phyloP scores from a whole-genome alignment of 2,113 vertebrate species.

The Pterocles gutturalis region DNA sequence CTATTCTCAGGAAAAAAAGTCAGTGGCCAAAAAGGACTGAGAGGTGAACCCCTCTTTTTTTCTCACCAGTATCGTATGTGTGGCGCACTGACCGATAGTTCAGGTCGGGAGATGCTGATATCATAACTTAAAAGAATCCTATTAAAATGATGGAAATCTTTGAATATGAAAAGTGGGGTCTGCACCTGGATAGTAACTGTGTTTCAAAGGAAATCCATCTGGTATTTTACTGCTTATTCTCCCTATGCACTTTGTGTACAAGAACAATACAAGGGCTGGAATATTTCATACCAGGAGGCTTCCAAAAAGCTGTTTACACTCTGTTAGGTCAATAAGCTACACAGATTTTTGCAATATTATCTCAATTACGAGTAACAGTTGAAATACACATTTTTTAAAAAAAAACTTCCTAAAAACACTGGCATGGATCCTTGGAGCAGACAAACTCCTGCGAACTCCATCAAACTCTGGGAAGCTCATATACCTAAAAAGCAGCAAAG shows the following conservation, averaged over 20 bases:
- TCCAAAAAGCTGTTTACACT: conserved; percentile 11
- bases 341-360: neutral
- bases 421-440: neutral
- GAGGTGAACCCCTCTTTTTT: neutral
- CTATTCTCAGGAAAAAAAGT: neutral
- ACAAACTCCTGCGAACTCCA: neutral
- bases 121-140: neutral
- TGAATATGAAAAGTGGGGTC: neutral
- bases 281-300: neutral
- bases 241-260: neutral
- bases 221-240: conserved; percentile 5
- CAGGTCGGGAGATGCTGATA: neutral
- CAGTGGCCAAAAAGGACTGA: neutral
- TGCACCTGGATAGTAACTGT: neutral
- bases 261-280: neutral
- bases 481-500: neutral
- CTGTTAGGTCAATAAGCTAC: neutral
- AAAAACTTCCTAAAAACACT: neutral
- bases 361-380: neutral
- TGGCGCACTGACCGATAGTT: fast-evolving
- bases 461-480: neutral
- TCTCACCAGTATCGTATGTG: too few relatives aligned
- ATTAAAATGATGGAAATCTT: conserved; percentile 20
- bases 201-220: conserved; percentile 38
- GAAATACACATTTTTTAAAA: neutral